phyloP scores from a whole-genome alignment of 2,888 invertebrate species.

The Eristalis intricaria region DNA sequence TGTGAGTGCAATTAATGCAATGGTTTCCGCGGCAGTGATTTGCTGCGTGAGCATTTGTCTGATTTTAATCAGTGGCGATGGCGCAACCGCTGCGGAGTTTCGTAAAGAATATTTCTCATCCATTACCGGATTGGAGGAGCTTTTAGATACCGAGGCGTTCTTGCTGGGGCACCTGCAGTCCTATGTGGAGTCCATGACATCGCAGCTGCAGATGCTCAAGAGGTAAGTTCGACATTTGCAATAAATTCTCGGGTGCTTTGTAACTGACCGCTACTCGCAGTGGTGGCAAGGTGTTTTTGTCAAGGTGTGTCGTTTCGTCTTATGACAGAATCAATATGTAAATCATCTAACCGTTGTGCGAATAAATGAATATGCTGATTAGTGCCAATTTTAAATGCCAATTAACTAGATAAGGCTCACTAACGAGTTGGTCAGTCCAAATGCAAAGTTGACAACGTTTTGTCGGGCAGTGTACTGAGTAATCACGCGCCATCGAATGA shows the following conservation, averaged over 20 bases:
- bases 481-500: too few species aligned
- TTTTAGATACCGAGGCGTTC: slow-evolving; percentile 76
- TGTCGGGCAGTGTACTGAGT: not conserved
- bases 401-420: not conserved
- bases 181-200: slow-evolving; percentile 76
- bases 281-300: not conserved
- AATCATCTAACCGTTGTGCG: not conserved
- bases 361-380: not conserved
- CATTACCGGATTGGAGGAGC: slow-evolving; percentile 76
- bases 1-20: slow-evolving; percentile 34
- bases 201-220: slow-evolving; percentile 76
- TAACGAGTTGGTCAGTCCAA: not conserved
- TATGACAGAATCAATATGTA: not conserved
- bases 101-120: slow-evolving; percentile 77
- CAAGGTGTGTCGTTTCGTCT: not conserved
- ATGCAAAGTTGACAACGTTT: not conserved
- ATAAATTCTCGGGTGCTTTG: not conserved
- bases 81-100: not conserved
- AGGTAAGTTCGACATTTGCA: slow-evolving; percentile 73
- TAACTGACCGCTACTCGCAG: not conserved
- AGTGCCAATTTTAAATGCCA: not conserved
- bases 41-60: slow-evolving; percentile 20
- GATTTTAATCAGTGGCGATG: slow-evolving; percentile 17
- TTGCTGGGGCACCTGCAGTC: slow-evolving; percentile 76
- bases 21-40: slow-evolving; percentile 18